Conservation (phyloP, 1,140 invertebrate species). For the Stegodyphus dumicola region DNA sequence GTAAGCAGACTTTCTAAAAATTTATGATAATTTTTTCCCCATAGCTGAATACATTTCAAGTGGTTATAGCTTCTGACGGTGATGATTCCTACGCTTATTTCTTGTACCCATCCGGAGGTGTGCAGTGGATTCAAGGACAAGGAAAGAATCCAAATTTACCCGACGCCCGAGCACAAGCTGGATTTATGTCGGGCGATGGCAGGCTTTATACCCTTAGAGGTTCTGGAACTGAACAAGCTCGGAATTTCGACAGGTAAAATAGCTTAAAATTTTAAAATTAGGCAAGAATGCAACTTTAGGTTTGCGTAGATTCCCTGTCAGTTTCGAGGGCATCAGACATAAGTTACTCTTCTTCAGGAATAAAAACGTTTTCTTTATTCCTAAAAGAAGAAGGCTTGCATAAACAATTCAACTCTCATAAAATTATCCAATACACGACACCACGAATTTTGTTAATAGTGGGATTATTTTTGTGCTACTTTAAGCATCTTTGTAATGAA, state of each 20-base stretch:
- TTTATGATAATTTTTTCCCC: neutral
- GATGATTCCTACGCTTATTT: conserved; percentile 84
- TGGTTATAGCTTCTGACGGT: conserved; percentile 84
- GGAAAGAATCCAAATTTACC: conserved; percentile 75
- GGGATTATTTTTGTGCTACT: no score
- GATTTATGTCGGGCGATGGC: conserved; percentile 86
- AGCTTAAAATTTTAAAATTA: neutral
- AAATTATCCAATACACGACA: neutral
- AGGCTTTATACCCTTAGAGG: conserved; percentile 78
- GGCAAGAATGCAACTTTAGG: neutral
- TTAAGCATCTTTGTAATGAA: no score
- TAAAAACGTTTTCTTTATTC: neutral
- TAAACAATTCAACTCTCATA: neutral
- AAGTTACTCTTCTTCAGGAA: neutral
- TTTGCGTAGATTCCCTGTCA: no score
- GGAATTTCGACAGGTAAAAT: conserved; percentile 77
- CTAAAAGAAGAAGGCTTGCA: neutral
- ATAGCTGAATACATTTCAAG: conserved; percentile 83
- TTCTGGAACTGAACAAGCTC: conserved; percentile 88
- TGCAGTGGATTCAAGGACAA: conserved; percentile 88
- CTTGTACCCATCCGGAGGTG: conserved; percentile 85
- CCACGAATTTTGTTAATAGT: no score
- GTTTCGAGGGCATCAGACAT: no score
- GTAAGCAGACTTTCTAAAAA: no score
- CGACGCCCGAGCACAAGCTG: conserved; percentile 90